Evolutionary conservation across 2,113 vertebrate genomes (phyloP), one percentile per base, ranked within the genome.

Genomic region (Struthidea cinerea): DNA sequence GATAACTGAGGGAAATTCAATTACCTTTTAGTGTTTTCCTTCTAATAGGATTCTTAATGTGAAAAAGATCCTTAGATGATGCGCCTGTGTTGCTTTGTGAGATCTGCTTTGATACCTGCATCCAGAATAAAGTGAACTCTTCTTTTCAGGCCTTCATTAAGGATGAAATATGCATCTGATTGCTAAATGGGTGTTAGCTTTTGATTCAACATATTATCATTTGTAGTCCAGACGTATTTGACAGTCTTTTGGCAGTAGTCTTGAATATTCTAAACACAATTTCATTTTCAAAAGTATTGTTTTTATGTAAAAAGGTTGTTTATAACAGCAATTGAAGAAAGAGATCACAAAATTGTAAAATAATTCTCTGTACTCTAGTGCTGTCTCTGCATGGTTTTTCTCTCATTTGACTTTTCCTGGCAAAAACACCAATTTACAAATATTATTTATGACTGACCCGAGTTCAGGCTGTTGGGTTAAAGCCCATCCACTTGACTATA

Each of bases 41-140:
- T 99, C 99, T 99, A 99, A 99, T 99, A 98, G 99, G 99, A 99
- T 99, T 99, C 99, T 98, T 99, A 99, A 99, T 99, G 99, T 98
- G 98, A 98, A 99, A 99, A 98, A 99, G 99, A 99, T 99, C 99
- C 98, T 98, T 98, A 98, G 98, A 99, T 99, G 98, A 98, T 98
- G 98, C 47, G 41, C 96, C 96, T 95, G 23, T 97, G 95, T 97
- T 98, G 97, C 97, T 97, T 94, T 94, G 87, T 90, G 96, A 97
- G 96, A 98, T 98, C 93, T 97, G 95, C 96, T 96, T 96, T 97
- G 97, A 98, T 98, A 97, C 96, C 84, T 97, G 93, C 95, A 91
- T 95, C 81, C 87, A 97, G 95, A 97, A 97, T 98, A 97, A 98
- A 97, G 96, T 98, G 97, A 98, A 98, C 96, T 98, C 97, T 96